These are phyloP conservation scores for Sphyrna mokarran DNA, from an alignment of 2,113 vertebrate genomes.

Conservation along the genomic window DNA sequence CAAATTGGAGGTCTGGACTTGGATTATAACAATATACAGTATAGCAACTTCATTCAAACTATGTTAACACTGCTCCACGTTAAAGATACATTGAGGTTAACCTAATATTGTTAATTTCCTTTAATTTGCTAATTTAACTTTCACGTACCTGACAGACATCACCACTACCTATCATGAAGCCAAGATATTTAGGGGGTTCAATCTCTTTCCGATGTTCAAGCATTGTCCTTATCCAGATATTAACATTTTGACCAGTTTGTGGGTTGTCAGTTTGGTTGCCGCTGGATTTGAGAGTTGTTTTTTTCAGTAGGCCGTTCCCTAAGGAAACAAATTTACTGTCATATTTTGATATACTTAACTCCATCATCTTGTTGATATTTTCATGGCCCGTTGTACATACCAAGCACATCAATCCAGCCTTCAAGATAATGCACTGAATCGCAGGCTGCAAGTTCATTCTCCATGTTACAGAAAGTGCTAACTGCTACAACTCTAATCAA, in stretches of 20 bases:
- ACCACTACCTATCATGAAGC: not conserved
- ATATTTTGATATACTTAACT: not conserved
- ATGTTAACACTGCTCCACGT: not conserved
- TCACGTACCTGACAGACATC: not conserved
- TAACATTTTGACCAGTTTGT: slow-evolving; percentile 3
- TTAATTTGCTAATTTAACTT: slow-evolving; percentile 10
- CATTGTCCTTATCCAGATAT: not conserved
- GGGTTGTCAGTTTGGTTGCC: not conserved
- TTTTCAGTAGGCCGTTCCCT: slow-evolving; percentile 16
- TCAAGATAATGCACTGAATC: slow-evolving; percentile 13
- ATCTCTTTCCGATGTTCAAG: slow-evolving; percentile 10
- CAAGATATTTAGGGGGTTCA: not conserved
- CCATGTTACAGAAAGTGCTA: not conserved
- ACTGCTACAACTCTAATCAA: not conserved
- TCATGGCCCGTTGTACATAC: not conserved
- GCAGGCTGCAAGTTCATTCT: not conserved
- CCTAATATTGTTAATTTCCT: not conserved
- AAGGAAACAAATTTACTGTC: not conserved
- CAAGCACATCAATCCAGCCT: slow-evolving; percentile 28
- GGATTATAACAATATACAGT: not conserved
- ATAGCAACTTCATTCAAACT: not conserved
- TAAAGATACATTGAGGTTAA: not conserved
- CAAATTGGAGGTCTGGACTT: too few species aligned
- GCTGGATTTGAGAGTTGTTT: slow-evolving; percentile 13
- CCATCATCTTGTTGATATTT: not conserved